These are phyloP conservation scores for Philypnodon macrostomus DNA, from an alignment of 2,797 vertebrate genomes.

Conservation along the genomic window DNA sequence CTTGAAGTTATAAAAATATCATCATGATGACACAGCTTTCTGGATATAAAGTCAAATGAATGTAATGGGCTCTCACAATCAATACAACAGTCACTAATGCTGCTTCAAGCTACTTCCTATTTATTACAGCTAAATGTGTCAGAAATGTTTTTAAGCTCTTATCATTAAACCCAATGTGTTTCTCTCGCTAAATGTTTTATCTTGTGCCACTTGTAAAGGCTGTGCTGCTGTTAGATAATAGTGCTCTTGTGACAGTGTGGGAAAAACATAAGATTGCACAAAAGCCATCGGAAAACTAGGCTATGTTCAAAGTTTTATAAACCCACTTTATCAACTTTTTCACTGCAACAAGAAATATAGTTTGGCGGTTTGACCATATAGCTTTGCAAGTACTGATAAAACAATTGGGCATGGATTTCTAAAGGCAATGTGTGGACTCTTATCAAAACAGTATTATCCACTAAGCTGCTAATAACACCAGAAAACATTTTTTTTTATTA, in stretches of 20 bases:
- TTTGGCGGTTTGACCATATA: slow-evolving; percentile 2
- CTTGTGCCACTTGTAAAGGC: slow-evolving; percentile 22
- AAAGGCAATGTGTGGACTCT: not conserved
- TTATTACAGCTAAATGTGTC: slow-evolving; percentile 4
- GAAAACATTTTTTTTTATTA: too few species aligned
- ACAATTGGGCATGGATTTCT: slow-evolving; percentile 1
- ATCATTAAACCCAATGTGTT: slow-evolving; percentile 25
- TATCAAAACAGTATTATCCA: not conserved
- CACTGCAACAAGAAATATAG: slow-evolving; percentile 3
- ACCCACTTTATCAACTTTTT: too few species aligned
- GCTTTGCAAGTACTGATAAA: slow-evolving; percentile 19
- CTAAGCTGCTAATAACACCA: not conserved
- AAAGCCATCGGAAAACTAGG: slow-evolving; percentile 22
- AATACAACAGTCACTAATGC: not conserved
- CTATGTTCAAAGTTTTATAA: slow-evolving; percentile 5
- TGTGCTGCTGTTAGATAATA: slow-evolving; percentile 31
- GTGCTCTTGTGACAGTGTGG: slow-evolving; percentile 22
- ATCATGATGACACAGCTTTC: too few species aligned
- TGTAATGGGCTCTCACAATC: not conserved
- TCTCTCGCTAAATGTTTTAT: slow-evolving; percentile 18
- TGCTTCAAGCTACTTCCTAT: slow-evolving; percentile 3
- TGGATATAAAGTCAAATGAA: too few species aligned
- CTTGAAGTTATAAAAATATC: too few species aligned
- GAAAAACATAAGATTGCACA: slow-evolving; percentile 20
- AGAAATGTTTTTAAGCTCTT: slow-evolving; percentile 23